Evolutionary conservation across 1,140 invertebrate genomes (phyloP).

Genomic region (Musca domestica): DNA sequence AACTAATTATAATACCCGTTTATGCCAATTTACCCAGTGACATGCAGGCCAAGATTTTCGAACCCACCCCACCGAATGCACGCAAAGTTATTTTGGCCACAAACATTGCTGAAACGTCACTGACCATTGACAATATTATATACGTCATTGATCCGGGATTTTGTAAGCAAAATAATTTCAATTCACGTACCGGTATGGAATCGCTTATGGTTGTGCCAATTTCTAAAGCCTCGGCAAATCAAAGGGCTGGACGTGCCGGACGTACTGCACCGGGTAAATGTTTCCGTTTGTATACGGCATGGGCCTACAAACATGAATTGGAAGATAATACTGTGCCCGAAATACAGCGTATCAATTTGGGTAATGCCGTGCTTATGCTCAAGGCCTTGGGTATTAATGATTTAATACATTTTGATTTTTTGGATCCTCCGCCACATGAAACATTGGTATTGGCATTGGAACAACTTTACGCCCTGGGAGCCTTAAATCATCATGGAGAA

Average conservation of each 20-base stretch:
- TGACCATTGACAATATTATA: slow-evolving; percentile 98
- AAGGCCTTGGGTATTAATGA: slow-evolving; percentile 98
- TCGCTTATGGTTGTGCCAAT: slow-evolving; percentile 97
- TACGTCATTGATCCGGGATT: slow-evolving; percentile 99
- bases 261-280: slow-evolving; percentile 95
- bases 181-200: slow-evolving; percentile 97
- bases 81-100: slow-evolving; percentile 96
- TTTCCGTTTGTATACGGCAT: slow-evolving; percentile 94
- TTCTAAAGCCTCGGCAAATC: slow-evolving; percentile 95
- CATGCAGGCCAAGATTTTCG: slow-evolving; percentile 98
- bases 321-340: slow-evolving; percentile 98
- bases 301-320: slow-evolving; percentile 96
- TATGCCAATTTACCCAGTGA: slow-evolving; percentile 98
- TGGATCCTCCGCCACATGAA: slow-evolving; percentile 98
- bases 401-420: slow-evolving; percentile 96
- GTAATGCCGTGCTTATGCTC: slow-evolving; percentile 94
- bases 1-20: slow-evolving; percentile 92
- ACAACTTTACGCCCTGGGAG: slow-evolving; percentile 97
- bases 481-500: slow-evolving; percentile 95
- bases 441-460: slow-evolving; percentile 93
- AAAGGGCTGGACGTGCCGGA: slow-evolving; percentile 88
- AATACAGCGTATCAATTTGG: slow-evolving; percentile 95
- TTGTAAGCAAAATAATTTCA: slow-evolving; percentile 99
- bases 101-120: slow-evolving; percentile 98
- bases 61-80: slow-evolving; percentile 90